Conservation (phyloP, 2,113 vertebrate genomes). For the Lepisosteus oculatus region DNA sequence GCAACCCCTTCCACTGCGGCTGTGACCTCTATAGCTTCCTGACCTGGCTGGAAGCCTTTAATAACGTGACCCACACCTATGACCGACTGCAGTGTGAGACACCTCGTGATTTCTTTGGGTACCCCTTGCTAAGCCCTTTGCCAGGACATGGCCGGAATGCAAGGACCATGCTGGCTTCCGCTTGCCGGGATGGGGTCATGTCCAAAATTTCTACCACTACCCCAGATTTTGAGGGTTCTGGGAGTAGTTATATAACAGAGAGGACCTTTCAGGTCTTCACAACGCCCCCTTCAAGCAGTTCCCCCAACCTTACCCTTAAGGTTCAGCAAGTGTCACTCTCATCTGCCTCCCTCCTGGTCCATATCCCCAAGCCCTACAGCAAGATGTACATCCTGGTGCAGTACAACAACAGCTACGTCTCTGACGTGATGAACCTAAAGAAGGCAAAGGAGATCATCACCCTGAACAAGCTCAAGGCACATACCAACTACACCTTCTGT, state of each 20-base stretch:
- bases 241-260: slow-evolving; percentile 78
- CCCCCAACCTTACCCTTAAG: slow-evolving; percentile 81
- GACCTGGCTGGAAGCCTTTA: slow-evolving; percentile 89
- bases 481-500: slow-evolving; percentile 92
- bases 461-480: slow-evolving; percentile 78
- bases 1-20: slow-evolving; percentile 94
- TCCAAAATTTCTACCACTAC: slow-evolving; percentile 59
- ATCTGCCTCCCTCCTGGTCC: slow-evolving; percentile 81
- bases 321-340: slow-evolving; percentile 80
- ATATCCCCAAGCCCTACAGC: slow-evolving; percentile 88
- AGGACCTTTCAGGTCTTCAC: slow-evolving; percentile 78
- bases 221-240: slow-evolving; percentile 74
- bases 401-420: slow-evolving; percentile 83
- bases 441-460: slow-evolving; percentile 81
- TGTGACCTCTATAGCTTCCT: slow-evolving; percentile 92
- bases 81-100: slow-evolving; percentile 95
- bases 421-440: slow-evolving; percentile 84
- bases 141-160: slow-evolving; percentile 86
- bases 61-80: slow-evolving; percentile 94
- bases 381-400: slow-evolving; percentile 95
- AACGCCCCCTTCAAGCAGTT: slow-evolving; percentile 72
- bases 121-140: slow-evolving; percentile 81
- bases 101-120: slow-evolving; percentile 81
- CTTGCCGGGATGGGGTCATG: slow-evolving; percentile 82
- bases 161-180: slow-evolving; percentile 80